Conservation (phyloP, 2,797 vertebrate species). For the Okamejei kenojei region DNA sequence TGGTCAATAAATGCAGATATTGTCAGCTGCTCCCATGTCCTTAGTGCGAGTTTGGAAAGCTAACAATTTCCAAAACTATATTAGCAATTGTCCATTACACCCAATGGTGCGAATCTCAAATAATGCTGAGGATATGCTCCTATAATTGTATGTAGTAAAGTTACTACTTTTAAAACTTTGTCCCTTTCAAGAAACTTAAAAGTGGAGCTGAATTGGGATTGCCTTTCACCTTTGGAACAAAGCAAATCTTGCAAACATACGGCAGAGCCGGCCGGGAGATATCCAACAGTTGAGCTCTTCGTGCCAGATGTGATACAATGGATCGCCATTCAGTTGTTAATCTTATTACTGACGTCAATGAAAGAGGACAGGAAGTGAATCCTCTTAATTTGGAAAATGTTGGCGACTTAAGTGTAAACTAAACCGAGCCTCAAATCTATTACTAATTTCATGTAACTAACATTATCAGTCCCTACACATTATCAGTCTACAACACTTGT, state of each 20-base stretch:
- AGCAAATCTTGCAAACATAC: constrained; percentile 4
- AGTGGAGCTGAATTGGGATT: not conserved
- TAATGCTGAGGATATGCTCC: not conserved
- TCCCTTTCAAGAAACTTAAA: not conserved
- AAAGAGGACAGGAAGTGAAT: constrained; percentile 54
- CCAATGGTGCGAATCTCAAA: not conserved
- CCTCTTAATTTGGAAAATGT: constrained; percentile 48
- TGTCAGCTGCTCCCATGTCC: too few relatives aligned
- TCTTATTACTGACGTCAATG: constrained; percentile 59
- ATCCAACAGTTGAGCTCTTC: not conserved
- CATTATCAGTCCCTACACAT: not conserved
- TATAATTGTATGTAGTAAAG: not conserved
- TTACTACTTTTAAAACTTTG: not conserved
- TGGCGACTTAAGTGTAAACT: constrained; percentile 29
- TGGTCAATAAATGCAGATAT: too few relatives aligned
- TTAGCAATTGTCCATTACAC: not conserved
- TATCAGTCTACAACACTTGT: constrained; percentile 26
- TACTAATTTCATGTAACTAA: constrained; percentile 33
- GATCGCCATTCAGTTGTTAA: constrained; percentile 58
- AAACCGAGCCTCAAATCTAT: constrained; percentile 41
- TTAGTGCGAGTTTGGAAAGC: too few relatives aligned
- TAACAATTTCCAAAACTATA: not conserved
- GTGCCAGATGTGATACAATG: constrained; percentile 52
- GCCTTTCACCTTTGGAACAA: not conserved
- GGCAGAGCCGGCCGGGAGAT: not conserved